Evolutionary conservation across 2,888 invertebrate genomes (phyloP).

Genomic region (Euplexia lucipara): DNA sequence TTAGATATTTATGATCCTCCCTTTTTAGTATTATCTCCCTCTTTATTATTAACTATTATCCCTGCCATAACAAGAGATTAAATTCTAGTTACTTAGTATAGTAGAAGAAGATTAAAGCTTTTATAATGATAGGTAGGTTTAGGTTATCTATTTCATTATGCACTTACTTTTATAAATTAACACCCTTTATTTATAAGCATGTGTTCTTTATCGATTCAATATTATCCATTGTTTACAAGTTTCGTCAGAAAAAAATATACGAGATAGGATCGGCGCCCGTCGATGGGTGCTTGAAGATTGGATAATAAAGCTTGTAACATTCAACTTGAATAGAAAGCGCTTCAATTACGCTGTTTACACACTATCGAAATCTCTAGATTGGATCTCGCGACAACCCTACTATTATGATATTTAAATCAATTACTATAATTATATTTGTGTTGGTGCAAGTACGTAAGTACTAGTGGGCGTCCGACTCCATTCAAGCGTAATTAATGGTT

Average conservation of each 20-base stretch:
- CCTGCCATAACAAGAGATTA: not conserved
- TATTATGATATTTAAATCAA: conserved; percentile 89
- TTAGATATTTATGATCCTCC: conserved; percentile 15
- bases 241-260: conserved; percentile 61
- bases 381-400: conserved; percentile 75
- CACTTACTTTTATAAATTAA: conserved; percentile 44
- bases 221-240: conserved; percentile 63
- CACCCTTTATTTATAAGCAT: conserved; percentile 44
- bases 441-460: conserved; percentile 66
- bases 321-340: conserved; percentile 49
- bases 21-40: not conserved
- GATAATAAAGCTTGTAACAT: conserved; percentile 51
- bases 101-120: not conserved
- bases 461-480: conserved; percentile 81
- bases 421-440: conserved; percentile 87
- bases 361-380: conserved; percentile 76
- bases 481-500: conserved; percentile 84
- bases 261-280: conserved; percentile 66
- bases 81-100: not conserved
- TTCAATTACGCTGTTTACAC: conserved; percentile 83
- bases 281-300: conserved; percentile 49
- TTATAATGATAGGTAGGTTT: not conserved
- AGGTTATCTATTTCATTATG: conserved; percentile 7
- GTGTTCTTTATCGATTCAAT: conserved; percentile 59
- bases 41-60: not conserved